Evolutionary conservation across 2,797 vertebrate genomes (phyloP).

Genomic region (Argentina silus): DNA sequence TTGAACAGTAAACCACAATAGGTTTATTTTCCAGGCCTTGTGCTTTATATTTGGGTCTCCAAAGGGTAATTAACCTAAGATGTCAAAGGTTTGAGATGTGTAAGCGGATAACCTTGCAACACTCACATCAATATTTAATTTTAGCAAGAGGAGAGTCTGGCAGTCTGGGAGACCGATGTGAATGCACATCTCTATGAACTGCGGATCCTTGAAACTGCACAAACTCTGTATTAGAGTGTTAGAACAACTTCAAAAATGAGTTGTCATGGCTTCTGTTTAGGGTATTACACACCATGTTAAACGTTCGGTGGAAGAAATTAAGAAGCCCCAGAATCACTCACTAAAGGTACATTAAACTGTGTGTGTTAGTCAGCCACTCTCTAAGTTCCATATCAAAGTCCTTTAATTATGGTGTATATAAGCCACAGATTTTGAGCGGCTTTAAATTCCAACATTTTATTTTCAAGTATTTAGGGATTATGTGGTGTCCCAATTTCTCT

Average conservation of each 20-base stretch:
- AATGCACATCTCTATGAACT: slow-evolving; percentile 6
- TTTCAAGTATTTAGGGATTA: not conserved
- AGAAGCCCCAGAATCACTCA: not conserved
- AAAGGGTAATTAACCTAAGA: slow-evolving; percentile 18
- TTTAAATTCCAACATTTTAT: not conserved
- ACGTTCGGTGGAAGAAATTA: not conserved
- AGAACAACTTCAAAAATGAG: not conserved
- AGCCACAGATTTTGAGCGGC: not conserved
- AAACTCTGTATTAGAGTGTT: slow-evolving; percentile 7
- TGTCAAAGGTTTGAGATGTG: slow-evolving; percentile 25
- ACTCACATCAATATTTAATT: slow-evolving; percentile 41
- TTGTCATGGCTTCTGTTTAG: not conserved
- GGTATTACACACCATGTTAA: not conserved
- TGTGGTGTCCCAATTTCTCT: slow-evolving; percentile 6
- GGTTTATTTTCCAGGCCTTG: slow-evolving; percentile 18
- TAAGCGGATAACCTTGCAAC: slow-evolving; percentile 35
- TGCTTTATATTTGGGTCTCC: not conserved
- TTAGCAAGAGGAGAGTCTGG: not conserved
- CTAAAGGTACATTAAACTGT: not conserved
- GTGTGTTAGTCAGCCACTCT: not conserved
- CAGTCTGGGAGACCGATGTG: slow-evolving; percentile 19
- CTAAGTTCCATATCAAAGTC: not conserved
- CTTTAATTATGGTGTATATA: not conserved
- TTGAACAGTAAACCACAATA: not conserved
- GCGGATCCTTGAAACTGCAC: slow-evolving; percentile 11